Conservation (phyloP, 2,797 vertebrate genomes). For the Scomberomorus guttatus region DNA sequence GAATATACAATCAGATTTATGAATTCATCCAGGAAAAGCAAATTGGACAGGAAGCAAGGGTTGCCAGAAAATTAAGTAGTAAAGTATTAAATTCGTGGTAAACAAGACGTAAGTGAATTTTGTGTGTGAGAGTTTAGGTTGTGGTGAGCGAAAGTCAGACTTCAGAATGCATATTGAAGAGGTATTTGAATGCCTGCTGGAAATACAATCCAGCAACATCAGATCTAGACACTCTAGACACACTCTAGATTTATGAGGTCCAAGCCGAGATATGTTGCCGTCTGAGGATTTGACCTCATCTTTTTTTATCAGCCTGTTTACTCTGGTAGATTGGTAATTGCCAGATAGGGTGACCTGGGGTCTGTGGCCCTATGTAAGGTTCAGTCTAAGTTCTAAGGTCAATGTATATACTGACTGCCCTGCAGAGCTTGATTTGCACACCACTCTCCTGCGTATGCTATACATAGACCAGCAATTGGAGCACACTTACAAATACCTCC, state of each 20-base stretch:
- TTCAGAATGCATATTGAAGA: conserved; percentile 4
- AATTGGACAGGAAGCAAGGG: neutral
- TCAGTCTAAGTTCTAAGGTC: conserved; percentile 8
- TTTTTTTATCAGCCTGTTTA: neutral
- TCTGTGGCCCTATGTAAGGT: conserved; percentile 9
- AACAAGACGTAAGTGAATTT: neutral
- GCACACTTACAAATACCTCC: conserved; percentile 12
- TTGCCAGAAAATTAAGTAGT: neutral
- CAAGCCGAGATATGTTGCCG: neutral
- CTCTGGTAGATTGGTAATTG: conserved; percentile 7
- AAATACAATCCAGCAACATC: neutral
- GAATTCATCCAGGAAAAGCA: neutral
- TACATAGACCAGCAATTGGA: conserved; percentile 16
- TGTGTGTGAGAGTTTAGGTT: neutral
- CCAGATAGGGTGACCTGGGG: neutral
- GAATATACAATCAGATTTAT: neutral
- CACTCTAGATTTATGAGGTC: too few species aligned
- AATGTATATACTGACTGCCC: neutral
- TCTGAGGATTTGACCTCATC: neutral
- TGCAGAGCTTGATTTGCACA: conserved; percentile 2
- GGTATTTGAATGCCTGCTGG: neutral
- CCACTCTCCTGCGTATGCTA: conserved; percentile 11
- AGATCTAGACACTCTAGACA: neutral
- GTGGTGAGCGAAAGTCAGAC: neutral
- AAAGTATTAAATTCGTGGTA: neutral